phyloP scores from a whole-genome alignment of 2,888 invertebrate genomes.

The Cecidostiba fungosa region DNA sequence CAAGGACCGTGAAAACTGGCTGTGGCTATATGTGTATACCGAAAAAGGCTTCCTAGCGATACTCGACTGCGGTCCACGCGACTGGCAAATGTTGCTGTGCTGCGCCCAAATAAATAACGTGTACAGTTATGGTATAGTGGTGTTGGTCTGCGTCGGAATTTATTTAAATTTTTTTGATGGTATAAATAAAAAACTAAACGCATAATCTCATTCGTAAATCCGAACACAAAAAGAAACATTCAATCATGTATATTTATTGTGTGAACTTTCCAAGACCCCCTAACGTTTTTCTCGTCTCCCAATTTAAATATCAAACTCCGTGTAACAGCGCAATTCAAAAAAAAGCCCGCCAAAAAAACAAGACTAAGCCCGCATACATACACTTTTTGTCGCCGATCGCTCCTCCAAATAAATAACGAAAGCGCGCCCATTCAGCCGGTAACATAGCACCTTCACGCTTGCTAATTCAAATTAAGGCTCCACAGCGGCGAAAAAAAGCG shows the following conservation, averaged over 20 bases:
- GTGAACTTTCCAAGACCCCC: neutral
- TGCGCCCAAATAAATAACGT: neutral
- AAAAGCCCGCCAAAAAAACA: conserved; percentile 1
- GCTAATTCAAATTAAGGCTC: conserved; percentile 43
- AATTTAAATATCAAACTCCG: conserved; percentile 37
- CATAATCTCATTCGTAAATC: neutral
- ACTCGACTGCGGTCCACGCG: conserved; percentile 60
- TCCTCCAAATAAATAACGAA: conserved; percentile 8
- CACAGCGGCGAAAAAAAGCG: neutral
- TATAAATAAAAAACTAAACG: too few relatives aligned
- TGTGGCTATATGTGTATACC: conserved; percentile 25
- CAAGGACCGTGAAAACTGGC: conserved; percentile 63
- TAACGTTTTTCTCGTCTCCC: neutral
- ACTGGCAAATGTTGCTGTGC: conserved; percentile 28
- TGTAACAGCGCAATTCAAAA: neutral
- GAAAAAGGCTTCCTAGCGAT: conserved; percentile 65
- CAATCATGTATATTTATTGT: neutral
- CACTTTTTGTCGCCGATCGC: conserved; percentile 22
- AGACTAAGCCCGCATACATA: neutral
- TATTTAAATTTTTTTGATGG: too few relatives aligned
- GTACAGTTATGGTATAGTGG: neutral
- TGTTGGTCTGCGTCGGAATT: neutral
- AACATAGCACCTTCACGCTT: conserved; percentile 21
- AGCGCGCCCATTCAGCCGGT: neutral
- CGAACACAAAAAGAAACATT: neutral